Evolutionary conservation across 2,113 vertebrate species (phyloP), one percentile per base, ranked within the genome.

Genomic region (Lanius collurio): DNA sequence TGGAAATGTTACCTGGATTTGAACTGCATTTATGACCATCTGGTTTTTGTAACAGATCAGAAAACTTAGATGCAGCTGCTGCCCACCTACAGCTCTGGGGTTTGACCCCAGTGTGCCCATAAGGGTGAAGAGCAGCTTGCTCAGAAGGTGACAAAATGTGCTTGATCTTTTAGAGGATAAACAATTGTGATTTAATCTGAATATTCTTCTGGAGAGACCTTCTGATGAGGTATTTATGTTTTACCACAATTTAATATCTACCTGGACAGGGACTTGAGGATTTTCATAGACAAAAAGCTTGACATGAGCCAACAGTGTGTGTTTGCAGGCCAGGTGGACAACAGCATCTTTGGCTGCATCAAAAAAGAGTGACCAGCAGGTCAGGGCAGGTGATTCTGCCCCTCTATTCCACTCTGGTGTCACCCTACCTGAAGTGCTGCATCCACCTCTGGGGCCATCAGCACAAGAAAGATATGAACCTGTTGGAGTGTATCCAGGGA

Each of bases 51-150:
- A 49, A 53, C 4, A 50, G 69, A 39, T 21, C 57, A 83, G 18
- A 90, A 93, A 83, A 7, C 13, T 68, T 63, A 2, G 1, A 19
- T 35, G 28, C 17, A 59, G 22, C 6, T 68, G 13, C 27, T 50
- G 50, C 35, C 47, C 13, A 55, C 18, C 13, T 59, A 16, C 35
- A 56, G 5, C 33, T 79, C 70, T 50, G 70, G 9, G 4, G 1
- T 33, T 50, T 71, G 42, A 88, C 18, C 24, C 6, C 39, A 39
- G 8, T 0, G 0, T 42, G 15, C 5, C 11, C 37, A 23, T 49
- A 70, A 52, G 50, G 27, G 5, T 0, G 1, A 89, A 24, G 0
- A 65, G 28, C 24, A 74, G 8, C 47, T 77, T 33, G 23, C 35
- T 80, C 46, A 73, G 59, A 74, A 84, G 13, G 7, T n/a, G 78